Conservation (phyloP, 2,888 invertebrate species). For the Ommatoiulus sabulosus region DNA sequence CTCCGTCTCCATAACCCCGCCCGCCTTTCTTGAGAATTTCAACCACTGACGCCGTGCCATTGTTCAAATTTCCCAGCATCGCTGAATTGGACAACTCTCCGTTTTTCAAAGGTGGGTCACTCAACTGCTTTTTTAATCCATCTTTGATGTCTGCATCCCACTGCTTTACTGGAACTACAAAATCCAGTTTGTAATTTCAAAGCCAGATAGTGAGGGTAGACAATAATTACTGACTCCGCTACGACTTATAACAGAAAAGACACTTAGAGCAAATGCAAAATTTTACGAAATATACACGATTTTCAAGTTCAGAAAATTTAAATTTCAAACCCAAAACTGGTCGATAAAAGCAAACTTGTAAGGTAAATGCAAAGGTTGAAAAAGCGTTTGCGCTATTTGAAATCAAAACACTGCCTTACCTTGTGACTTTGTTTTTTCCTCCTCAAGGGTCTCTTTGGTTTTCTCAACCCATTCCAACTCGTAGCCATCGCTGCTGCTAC, state of each 20-base stretch:
- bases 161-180: not conserved
- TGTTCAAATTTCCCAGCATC: not conserved
- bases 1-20: slow-evolving; percentile 77
- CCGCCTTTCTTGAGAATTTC: slow-evolving; percentile 79
- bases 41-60: slow-evolving; percentile 69
- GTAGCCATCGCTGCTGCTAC: slow-evolving; percentile 59
- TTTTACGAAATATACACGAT: no score
- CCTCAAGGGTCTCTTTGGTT: slow-evolving; percentile 65
- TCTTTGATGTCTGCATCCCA: slow-evolving; percentile 1
- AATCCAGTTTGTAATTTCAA: not conserved
- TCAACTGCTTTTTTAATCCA: not conserved
- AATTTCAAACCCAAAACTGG: no score
- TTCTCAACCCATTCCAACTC: slow-evolving; percentile 68
- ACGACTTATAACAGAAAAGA: no score
- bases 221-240: no score
- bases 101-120: not conserved
- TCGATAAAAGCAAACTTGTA: no score
- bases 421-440: slow-evolving; percentile 57
- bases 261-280: no score
- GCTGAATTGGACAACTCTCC: not conserved
- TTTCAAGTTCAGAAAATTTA: no score
- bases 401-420: not conserved
- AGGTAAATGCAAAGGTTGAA: not conserved
- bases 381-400: not conserved
- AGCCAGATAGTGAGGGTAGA: no score